phyloP scores from a whole-genome alignment of 2,113 vertebrate genomes.

The Muscicapa adusta region DNA sequence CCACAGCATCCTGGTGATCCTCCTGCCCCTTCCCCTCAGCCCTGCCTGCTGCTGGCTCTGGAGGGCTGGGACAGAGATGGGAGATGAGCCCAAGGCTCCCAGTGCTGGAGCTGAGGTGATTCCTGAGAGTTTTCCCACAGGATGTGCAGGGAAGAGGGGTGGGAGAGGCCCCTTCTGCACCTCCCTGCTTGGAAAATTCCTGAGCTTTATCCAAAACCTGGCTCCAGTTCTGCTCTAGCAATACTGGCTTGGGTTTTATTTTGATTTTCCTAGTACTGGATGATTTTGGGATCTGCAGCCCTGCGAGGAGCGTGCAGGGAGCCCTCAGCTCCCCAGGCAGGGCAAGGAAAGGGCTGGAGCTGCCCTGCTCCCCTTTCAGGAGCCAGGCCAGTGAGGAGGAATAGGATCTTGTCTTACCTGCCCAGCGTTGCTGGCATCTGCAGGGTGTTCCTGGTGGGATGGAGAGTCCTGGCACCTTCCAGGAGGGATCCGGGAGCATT shows the following conservation, averaged over 20 bases:
- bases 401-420: not conserved
- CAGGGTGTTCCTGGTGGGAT: not conserved
- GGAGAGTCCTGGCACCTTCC: not conserved
- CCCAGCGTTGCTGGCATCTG: rapidly evolving
- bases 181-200: not conserved
- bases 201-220: not conserved
- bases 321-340: not conserved
- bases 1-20: not conserved
- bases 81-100: rapidly evolving
- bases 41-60: not conserved
- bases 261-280: not conserved
- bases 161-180: not conserved
- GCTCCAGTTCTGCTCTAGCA: not conserved
- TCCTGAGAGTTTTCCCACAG: rapidly evolving
- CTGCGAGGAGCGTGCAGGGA: rapidly evolving
- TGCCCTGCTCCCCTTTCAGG: not conserved
- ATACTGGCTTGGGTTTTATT: not conserved
- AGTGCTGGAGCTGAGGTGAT: not conserved
- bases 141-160: not conserved
- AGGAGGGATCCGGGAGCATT: not conserved
- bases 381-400: rapidly evolving
- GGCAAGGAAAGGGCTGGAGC: not conserved
- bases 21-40: not conserved
- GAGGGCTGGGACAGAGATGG: not conserved
- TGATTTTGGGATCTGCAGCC: not conserved